A percentile compares a stretch with the other conserved stretches of the same genome.
These are phyloP conservation scores for Potorous gilbertii DNA, from an alignment of 2,797 vertebrate species.

Conservation along the genomic window DNA sequence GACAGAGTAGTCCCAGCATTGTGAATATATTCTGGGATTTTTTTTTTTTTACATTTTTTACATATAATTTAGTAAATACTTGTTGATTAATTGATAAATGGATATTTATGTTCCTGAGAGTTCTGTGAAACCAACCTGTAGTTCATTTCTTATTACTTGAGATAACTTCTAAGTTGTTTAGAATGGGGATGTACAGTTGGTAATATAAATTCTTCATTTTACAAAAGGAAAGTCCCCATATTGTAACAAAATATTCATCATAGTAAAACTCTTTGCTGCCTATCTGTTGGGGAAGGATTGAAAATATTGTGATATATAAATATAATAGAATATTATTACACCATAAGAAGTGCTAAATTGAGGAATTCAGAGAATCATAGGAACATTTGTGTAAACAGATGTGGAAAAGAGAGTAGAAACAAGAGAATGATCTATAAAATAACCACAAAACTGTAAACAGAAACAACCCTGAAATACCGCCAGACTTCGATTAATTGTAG, in stretches of 20 bases:
- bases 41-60: no score
- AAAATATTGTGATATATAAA: not conserved
- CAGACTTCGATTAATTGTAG: not conserved
- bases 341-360: not conserved
- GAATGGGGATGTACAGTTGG: not conserved
- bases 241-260: not conserved
- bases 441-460: not conserved
- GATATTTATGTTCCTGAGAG: constrained; percentile 16
- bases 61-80: not conserved
- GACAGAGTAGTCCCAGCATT: not conserved
- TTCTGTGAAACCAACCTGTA: constrained; percentile 31
- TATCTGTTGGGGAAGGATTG: not conserved
- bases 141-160: constrained; percentile 36
- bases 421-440: not conserved
- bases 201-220: constrained; percentile 28
- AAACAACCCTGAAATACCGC: not conserved
- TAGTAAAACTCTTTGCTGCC: not conserved
- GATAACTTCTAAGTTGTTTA: constrained; percentile 38
- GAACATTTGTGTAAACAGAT: not conserved
- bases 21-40: not conserved
- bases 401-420: not conserved
- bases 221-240: not conserved
- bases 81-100: not conserved
- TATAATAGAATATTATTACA: not conserved
- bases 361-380: not conserved